Evolutionary conservation across 2,888 invertebrate species (phyloP), one percentile per base, ranked within the genome.

Genomic region (Tetanocera ferruginea): DNA sequence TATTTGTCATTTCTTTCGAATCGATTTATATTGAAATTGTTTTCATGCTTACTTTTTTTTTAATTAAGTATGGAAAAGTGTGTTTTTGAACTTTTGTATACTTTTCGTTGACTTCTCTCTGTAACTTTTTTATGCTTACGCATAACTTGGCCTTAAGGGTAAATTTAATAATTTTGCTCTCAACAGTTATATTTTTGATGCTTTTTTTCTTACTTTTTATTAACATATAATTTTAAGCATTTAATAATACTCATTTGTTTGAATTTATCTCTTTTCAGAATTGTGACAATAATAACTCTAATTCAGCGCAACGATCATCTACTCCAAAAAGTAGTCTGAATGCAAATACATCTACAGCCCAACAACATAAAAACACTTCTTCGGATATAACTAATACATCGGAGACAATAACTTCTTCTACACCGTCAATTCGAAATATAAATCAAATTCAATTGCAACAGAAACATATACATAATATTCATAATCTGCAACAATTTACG

Each of bases 251-350:
- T 55, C 5, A 37, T 43, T 43, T 11, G 11, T 14, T 43, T 43
- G 2, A 11, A 43, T 64, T 23, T 31, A 28, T 64, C n/a, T 71
- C 43, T 34, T 60, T 78, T 0, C 67, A 87, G 88, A 79, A 83
- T 77, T 87, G 87, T 74, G 84, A 83, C 77, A 82, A 84, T 2
- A 83, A 84, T 37, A 83, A 83, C 1, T 83, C 88, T 6, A 86
- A 83, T 9, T 78, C 86, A 82, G 87, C 83, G 52, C 88, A 89
- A 78, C 84, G 90, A n/a, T 85, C 90, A 77, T 83, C 89, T 37
- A 87, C 90, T 5, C 89, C 90, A 23, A 90, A 90, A 81, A 85
- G 87, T 75, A 88, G 87, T 77, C 86, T 89, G 19, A 88, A 85
- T 78, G 83, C 80, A 25, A 88, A 86, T 55, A 43, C 85, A 1